A percentile compares a stretch with the other conserved stretches of the same genome.
Evolutionary conservation across 1,140 invertebrate genomes (phyloP).

Genomic region (Chironomus striatipennis): DNA sequence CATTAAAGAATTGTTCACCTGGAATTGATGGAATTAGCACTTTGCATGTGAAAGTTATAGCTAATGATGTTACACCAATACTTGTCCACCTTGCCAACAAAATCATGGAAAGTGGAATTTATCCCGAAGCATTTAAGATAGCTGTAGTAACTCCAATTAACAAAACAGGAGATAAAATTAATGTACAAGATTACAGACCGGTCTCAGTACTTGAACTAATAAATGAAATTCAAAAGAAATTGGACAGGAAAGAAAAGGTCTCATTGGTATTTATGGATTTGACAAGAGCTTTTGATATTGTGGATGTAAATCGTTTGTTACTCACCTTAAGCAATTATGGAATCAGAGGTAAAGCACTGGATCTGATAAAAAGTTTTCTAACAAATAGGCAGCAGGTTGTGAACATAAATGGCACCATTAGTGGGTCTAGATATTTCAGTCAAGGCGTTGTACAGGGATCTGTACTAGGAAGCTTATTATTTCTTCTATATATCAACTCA

Average conservation of each 20-base stretch:
- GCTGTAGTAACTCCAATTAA: conserved; percentile 28
- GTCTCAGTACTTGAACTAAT: conserved; percentile 29
- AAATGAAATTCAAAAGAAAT: conserved; percentile 26
- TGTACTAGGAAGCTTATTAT: conserved; percentile 26
- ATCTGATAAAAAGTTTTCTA: conserved; percentile 29
- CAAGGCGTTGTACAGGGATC: conserved; percentile 28
- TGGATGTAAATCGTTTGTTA: conserved; percentile 30
- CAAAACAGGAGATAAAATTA: conserved; percentile 28
- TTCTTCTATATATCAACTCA: conserved; percentile 13
- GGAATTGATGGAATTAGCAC: neutral
- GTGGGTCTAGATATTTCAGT: neutral
- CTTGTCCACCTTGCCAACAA: neutral
- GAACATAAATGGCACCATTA: neutral
- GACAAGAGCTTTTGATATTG: conserved; percentile 34
- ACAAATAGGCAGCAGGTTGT: conserved; percentile 26
- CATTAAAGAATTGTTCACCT: neutral
- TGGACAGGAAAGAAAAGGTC: conserved; percentile 28
- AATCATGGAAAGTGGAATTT: conserved; percentile 17
- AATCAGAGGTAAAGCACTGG: conserved; percentile 29
- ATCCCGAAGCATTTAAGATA: conserved; percentile 27
- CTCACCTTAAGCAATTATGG: conserved; percentile 30
- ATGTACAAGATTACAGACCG: conserved; percentile 30
- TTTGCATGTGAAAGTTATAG: neutral
- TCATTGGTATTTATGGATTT: conserved; percentile 32
- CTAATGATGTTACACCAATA: neutral